A percentile compares a stretch with the other conserved stretches of the same genome.
Conservation (phyloP, 1,140 invertebrate species). For the Aphelinus certus region DNA sequence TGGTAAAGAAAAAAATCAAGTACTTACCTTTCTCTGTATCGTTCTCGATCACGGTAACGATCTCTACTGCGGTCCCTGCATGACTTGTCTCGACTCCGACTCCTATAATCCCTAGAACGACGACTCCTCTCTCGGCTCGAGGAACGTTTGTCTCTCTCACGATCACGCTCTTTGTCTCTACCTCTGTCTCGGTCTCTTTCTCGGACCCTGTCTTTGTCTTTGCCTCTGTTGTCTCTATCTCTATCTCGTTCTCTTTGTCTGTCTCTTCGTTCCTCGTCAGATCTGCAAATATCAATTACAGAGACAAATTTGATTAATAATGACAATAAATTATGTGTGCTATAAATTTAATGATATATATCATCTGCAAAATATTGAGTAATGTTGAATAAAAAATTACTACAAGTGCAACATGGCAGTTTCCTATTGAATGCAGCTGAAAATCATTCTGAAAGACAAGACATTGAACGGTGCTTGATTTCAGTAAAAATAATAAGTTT, state of each 20-base stretch:
- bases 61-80: conserved; percentile 54
- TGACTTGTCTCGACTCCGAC: conserved; percentile 59
- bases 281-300: conserved; percentile 49
- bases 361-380: too few relatives aligned
- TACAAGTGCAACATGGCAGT: not conserved
- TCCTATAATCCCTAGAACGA: conserved; percentile 56
- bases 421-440: conserved; percentile 3
- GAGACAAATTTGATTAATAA: not conserved
- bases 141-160: conserved; percentile 51
- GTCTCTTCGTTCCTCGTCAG: conserved; percentile 59
- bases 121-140: conserved; percentile 53
- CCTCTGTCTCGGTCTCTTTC: conserved; percentile 54
- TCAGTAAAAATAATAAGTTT: conserved; percentile 31
- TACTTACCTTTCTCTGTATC: conserved; percentile 56
- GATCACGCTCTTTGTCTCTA: conserved; percentile 53
- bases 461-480: not conserved
- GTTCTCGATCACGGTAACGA: conserved; percentile 53
- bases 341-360: too few relatives aligned
- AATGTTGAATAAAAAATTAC: too few relatives aligned
- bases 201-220: conserved; percentile 50
- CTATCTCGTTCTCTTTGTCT: conserved; percentile 54
- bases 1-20: not conserved
- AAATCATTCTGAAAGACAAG: conserved; percentile 10
- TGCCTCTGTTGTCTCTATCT: conserved; percentile 53
- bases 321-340: too few relatives aligned